phyloP scores from a whole-genome alignment of 1,140 invertebrate species.

The Lepidurus arcticus region DNA sequence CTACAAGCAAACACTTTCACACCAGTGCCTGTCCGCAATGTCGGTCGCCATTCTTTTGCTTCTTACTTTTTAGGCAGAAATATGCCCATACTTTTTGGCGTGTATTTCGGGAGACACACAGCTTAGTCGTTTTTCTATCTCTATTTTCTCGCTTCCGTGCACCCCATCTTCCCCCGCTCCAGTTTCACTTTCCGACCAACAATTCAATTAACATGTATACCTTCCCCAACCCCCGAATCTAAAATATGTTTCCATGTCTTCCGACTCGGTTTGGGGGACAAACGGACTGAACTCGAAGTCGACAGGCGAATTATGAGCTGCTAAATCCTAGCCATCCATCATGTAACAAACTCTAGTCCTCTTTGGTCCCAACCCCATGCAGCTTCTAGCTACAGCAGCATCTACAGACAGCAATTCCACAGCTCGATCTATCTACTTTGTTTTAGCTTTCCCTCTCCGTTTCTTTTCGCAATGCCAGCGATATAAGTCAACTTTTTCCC shows the following conservation, averaged over 20 bases:
- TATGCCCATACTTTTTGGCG: background rate
- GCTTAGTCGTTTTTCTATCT: background rate
- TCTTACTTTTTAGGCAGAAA: background rate
- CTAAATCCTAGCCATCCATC: constrained; percentile 9
- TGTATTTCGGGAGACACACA: background rate
- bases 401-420: background rate
- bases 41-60: constrained; percentile 6
- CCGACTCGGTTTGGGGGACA: background rate
- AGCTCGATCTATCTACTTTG: background rate
- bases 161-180: background rate
- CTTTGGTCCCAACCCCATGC: background rate
- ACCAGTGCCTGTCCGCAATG: constrained; percentile 15
- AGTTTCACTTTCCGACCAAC: background rate
- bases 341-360: background rate
- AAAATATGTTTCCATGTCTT: constrained; percentile 19
- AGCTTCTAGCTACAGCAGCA: background rate
- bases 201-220: background rate
- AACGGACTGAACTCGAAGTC: constrained; percentile 21
- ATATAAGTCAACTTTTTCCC: background rate
- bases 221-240: background rate
- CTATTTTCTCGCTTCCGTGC: background rate
- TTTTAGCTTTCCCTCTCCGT: background rate
- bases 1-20: constrained; percentile 10
- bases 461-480: background rate
- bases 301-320: constrained; percentile 17